phyloP scores from a whole-genome alignment of 2,888 invertebrate species.

The Coelopa pilipes region DNA sequence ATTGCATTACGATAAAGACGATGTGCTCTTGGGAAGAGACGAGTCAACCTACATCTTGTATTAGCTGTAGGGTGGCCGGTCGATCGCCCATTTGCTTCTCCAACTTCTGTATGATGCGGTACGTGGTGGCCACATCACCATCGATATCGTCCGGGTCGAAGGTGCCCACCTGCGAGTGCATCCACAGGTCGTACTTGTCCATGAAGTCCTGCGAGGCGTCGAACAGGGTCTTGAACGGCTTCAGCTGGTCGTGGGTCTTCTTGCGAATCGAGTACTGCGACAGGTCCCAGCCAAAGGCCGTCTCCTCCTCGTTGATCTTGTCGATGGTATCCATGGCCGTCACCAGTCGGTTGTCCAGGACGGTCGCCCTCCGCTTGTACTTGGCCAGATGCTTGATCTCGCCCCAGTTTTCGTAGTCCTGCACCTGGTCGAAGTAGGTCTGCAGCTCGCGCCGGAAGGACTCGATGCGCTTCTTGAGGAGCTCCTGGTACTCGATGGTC shows the following conservation, averaged over 20 bases:
- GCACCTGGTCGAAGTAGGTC: slow-evolving; percentile 80
- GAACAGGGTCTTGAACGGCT: slow-evolving; percentile 87
- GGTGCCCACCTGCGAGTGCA: slow-evolving; percentile 83
- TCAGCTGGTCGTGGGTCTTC: slow-evolving; percentile 79
- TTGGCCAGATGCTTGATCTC: slow-evolving; percentile 84
- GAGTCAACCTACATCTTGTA: slow-evolving; percentile 68
- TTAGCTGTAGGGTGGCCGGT: slow-evolving; percentile 80
- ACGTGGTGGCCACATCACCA: slow-evolving; percentile 62
- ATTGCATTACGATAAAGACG: neutral
- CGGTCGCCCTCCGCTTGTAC: slow-evolving; percentile 83
- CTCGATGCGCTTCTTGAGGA: slow-evolving; percentile 80
- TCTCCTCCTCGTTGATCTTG: slow-evolving; percentile 91
- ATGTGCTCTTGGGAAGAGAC: too few species aligned
- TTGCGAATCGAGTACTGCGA: slow-evolving; percentile 90
- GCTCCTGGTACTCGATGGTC: slow-evolving; percentile 85
- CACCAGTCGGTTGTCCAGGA: slow-evolving; percentile 74
- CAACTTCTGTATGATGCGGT: slow-evolving; percentile 82
- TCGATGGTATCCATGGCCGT: slow-evolving; percentile 85
- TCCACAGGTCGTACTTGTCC: slow-evolving; percentile 85
- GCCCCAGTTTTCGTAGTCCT: slow-evolving; percentile 89
- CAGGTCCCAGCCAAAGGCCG: slow-evolving; percentile 85
- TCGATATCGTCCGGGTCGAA: slow-evolving; percentile 92
- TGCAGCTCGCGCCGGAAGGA: slow-evolving; percentile 86
- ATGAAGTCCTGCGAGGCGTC: slow-evolving; percentile 90
- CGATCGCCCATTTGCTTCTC: slow-evolving; percentile 86